A percentile compares a stretch with the other conserved stretches of the same genome.
Evolutionary conservation across 2,113 vertebrate genomes (phyloP).

Genomic region (Rhizomys pruinosus): DNA sequence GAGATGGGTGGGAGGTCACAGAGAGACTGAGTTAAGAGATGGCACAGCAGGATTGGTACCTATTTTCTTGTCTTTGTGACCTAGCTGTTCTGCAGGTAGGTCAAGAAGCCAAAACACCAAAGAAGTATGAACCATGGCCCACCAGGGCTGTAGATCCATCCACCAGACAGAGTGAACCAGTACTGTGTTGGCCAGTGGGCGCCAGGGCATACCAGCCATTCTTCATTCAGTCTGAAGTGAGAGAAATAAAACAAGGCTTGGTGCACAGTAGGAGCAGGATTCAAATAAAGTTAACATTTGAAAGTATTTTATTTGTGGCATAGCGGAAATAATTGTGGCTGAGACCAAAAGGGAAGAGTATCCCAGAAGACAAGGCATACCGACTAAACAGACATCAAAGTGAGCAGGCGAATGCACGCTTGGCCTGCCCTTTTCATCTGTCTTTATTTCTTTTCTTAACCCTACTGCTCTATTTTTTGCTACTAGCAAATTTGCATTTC

Average conservation of each 20-base stretch:
- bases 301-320: conserved; percentile 21
- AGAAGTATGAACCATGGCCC: not conserved
- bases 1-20: not conserved
- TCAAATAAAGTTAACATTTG: conserved; percentile 15
- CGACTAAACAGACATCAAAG: conserved; percentile 67
- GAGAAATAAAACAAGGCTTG: not conserved
- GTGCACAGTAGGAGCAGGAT: not conserved
- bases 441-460: conserved; percentile 64
- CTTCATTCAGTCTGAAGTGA: not conserved
- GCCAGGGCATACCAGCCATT: accelerated
- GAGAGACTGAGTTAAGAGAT: too few species aligned
- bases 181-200: accelerated
- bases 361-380: conserved; percentile 48
- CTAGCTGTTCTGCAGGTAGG: not conserved
- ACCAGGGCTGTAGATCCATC: accelerated
- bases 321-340: conserved; percentile 49
- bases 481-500: conserved; percentile 74
- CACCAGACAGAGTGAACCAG: accelerated
- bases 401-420: conserved; percentile 22
- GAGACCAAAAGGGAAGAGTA: conserved; percentile 56
- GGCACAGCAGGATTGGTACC: not conserved
- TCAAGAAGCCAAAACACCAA: not conserved
- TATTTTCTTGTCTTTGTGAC: not conserved
- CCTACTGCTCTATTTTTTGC: not conserved
- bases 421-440: conserved; percentile 55